These are phyloP conservation scores for Lasioglossum figueresi DNA, from an alignment of 2,888 invertebrate genomes.

Conservation along the genomic window DNA sequence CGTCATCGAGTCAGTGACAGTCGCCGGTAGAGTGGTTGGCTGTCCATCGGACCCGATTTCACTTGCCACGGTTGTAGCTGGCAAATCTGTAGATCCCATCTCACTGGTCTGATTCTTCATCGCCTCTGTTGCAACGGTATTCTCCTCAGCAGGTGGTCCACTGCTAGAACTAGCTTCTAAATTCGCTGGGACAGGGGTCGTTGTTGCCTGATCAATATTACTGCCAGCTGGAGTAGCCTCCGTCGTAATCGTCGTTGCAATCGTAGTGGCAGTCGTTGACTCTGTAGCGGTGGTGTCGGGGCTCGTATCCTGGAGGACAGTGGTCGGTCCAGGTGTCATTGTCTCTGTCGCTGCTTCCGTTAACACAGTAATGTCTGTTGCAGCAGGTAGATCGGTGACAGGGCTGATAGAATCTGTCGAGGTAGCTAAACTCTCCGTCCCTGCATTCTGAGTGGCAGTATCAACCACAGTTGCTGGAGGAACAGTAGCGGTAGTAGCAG, in stretches of 20 bases:
- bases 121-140: slow-evolving; percentile 57
- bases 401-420: neutral
- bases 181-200: slow-evolving; percentile 18
- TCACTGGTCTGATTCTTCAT: slow-evolving; percentile 42
- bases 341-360: neutral
- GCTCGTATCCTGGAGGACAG: neutral
- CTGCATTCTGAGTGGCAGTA: neutral
- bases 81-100: slow-evolving; percentile 49
- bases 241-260: neutral
- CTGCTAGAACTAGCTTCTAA: slow-evolving; percentile 40
- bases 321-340: neutral
- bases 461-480: neutral
- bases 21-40: slow-evolving; percentile 21
- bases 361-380: neutral
- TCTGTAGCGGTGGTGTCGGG: neutral
- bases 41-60: slow-evolving; percentile 32
- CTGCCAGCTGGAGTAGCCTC: neutral
- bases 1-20: slow-evolving; percentile 50
- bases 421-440: neutral
- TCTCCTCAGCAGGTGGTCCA: slow-evolving; percentile 57
- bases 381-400: neutral
- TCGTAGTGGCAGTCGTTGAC: neutral
- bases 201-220: slow-evolving; percentile 1
- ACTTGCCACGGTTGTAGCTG: slow-evolving; percentile 34
- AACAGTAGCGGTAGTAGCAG: neutral